These are phyloP conservation scores for Acleris sparsana DNA, from an alignment of 2,888 invertebrate genomes.

Conservation along the genomic window DNA sequence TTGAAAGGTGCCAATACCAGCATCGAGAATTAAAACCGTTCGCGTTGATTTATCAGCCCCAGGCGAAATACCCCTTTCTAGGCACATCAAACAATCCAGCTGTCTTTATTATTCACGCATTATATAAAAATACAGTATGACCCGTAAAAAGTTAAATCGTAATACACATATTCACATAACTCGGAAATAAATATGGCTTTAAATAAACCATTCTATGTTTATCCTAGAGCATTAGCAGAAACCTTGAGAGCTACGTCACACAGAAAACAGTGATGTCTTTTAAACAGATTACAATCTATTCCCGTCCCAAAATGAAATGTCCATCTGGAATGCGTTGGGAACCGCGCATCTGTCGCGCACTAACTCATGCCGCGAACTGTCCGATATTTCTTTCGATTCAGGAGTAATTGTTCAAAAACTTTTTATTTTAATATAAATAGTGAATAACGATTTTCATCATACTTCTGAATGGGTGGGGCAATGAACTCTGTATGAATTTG, in stretches of 20 bases:
- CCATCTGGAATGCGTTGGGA: conserved; percentile 60
- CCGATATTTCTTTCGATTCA: conserved; percentile 21
- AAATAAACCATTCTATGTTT: conserved; percentile 34
- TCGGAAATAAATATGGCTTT: conserved; percentile 29
- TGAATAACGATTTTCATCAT: conserved; percentile 26
- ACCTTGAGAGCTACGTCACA: conserved; percentile 38
- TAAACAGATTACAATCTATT: conserved; percentile 56
- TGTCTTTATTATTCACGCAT: too few species aligned
- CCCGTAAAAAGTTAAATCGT: background rate
- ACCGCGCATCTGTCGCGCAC: conserved; percentile 66
- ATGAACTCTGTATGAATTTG: conserved; percentile 38
- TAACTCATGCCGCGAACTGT: conserved; percentile 57
- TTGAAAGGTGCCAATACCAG: too few species aligned
- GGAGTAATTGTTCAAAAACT: conserved; percentile 27
- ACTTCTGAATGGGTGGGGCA: conserved; percentile 37
- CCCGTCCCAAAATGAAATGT: conserved; percentile 46
- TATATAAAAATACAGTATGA: too few species aligned
- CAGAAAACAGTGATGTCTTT: conserved; percentile 50
- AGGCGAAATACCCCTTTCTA: too few species aligned
- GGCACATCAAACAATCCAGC: too few species aligned
- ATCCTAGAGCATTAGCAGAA: conserved; percentile 28
- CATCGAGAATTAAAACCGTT: too few species aligned
- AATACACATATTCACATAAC: conserved; percentile 16
- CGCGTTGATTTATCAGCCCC: too few species aligned
- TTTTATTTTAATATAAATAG: conserved; percentile 16